phyloP scores from a whole-genome alignment of 2,888 invertebrate species.

The Gasteruption jaculator region DNA sequence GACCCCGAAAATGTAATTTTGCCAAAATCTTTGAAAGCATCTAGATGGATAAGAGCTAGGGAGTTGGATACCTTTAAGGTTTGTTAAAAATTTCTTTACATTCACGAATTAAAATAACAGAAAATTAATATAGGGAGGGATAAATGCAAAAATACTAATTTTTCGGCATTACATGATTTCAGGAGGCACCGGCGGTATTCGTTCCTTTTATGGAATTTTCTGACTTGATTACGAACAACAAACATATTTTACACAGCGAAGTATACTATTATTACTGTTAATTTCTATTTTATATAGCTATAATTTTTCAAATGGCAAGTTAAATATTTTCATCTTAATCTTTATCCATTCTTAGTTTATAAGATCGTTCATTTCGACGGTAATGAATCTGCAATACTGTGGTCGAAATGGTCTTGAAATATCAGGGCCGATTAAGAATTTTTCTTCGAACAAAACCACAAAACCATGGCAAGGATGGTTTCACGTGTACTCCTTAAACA shows the following conservation, averaged over 20 bases:
- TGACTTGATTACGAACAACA: constrained; percentile 45
- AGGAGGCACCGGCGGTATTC: constrained; percentile 25
- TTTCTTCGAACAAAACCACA: constrained; percentile 37
- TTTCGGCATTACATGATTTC: constrained; percentile 7
- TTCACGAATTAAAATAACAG: no score
- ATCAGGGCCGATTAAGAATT: constrained; percentile 32
- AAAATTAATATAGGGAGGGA: not conserved
- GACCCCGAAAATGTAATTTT: constrained; percentile 26
- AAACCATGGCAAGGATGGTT: constrained; percentile 52
- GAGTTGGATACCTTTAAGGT: constrained; percentile 25
- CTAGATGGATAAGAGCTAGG: constrained; percentile 31
- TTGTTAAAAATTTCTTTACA: no score
- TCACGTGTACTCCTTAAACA: constrained; percentile 51
- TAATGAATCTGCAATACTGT: constrained; percentile 47
- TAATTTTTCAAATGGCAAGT: constrained; percentile 8
- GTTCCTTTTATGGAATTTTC: constrained; percentile 30
- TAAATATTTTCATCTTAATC: constrained; percentile 2
- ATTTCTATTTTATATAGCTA: not conserved
- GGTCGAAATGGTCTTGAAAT: constrained; percentile 44
- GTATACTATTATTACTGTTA: constrained; percentile 18
- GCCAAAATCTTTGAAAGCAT: constrained; percentile 28
- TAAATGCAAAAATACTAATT: not conserved
- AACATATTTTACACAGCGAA: constrained; percentile 47
- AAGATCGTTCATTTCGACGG: constrained; percentile 46
- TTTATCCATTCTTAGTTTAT: constrained; percentile 37